These are phyloP conservation scores for Athetis lepigone DNA, from an alignment of 2,888 invertebrate species.

Conservation along the genomic window DNA sequence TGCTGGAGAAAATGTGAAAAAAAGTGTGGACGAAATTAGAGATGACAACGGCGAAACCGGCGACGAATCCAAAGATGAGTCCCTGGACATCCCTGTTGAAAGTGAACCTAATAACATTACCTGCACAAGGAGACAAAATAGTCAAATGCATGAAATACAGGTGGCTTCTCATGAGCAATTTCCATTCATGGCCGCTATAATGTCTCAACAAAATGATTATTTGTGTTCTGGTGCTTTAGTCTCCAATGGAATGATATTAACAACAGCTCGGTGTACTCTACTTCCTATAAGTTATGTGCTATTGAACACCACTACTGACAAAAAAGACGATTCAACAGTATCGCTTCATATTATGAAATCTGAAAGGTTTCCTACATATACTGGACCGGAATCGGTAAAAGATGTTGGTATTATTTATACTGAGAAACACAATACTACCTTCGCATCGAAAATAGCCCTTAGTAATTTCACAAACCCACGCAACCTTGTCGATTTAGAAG, in stretches of 20 bases:
- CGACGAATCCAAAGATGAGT: slow-evolving; percentile 80
- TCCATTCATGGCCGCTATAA: slow-evolving; percentile 83
- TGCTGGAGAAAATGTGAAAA: slow-evolving; percentile 78
- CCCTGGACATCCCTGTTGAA: slow-evolving; percentile 78
- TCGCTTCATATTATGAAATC: slow-evolving; percentile 77
- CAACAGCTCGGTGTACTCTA: slow-evolving; percentile 78
- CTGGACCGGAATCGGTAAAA: slow-evolving; percentile 71
- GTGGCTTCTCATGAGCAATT: slow-evolving; percentile 76
- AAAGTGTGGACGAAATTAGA: slow-evolving; percentile 80
- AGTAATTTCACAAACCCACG: slow-evolving; percentile 77
- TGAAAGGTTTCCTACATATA: slow-evolving; percentile 81
- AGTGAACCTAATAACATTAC: slow-evolving; percentile 71
- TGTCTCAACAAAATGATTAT: slow-evolving; percentile 83
- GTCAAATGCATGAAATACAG: slow-evolving; percentile 81
- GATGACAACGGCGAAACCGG: slow-evolving; percentile 78
- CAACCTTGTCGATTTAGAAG: slow-evolving; percentile 75
- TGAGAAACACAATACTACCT: slow-evolving; percentile 77
- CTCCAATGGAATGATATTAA: slow-evolving; percentile 81
- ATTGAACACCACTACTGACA: slow-evolving; percentile 78
- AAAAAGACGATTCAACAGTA: slow-evolving; percentile 72
- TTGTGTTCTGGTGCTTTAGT: slow-evolving; percentile 82
- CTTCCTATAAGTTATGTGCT: slow-evolving; percentile 77
- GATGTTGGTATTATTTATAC: slow-evolving; percentile 82
- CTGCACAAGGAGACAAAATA: slow-evolving; percentile 80
- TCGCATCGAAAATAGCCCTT: slow-evolving; percentile 77